Base-by-base conservation (phyloP, 2,888 invertebrate genomes). In the Julus scandinavius region DNA sequence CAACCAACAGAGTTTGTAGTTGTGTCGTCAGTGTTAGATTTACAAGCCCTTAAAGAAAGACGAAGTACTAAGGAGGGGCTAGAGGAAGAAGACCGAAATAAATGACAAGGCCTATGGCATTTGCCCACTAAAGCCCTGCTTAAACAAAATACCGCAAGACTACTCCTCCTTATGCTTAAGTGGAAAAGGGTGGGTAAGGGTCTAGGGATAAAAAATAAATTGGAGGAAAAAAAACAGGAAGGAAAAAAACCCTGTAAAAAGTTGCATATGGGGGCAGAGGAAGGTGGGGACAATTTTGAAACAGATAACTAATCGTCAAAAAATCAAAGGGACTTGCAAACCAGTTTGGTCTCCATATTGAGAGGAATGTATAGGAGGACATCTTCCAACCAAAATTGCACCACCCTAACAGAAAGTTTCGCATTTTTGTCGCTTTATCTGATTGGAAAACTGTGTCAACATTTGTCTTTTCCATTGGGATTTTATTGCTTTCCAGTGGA, bases 31-130 rank as follows among this genome's bases (percentile, higher is more conserved):
- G 50, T 11, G 58, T 15, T 58, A 58, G 58, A 58, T 58, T 58
- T 58, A 58, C 58, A 58, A 58, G 58, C 58, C 58, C 58, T 58
- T 58, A 58, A 49, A 58, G 58, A 58, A 58, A 58, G 58, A 58
- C 58, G 58, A 1, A 58, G 58, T 58, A 15, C 5, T 15, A 58
- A 15, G 58, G 58, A 58, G 58, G 58, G 58, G 58, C 15, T 58
- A 58, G 58, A 58, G 58, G 15, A 4, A 58, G 58, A 58, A 11
- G 58, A 58, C 58, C 58, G 58, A 58, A 58, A 58, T 58, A 58
- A 58, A 58, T 58, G 58, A 58, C 58, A 58, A 58, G 58, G 58
- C 58, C 58, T 58, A 58, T 58, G 58, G 58, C 58, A 58, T 11
- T 58, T 58, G 58, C 15, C 58, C 58, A 15, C 58, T 58, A 58